A percentile compares a stretch with the other conserved stretches of the same genome.
These are phyloP conservation scores for Troides oblongomaculatus DNA, from an alignment of 2,888 invertebrate genomes.

Conservation along the genomic window DNA sequence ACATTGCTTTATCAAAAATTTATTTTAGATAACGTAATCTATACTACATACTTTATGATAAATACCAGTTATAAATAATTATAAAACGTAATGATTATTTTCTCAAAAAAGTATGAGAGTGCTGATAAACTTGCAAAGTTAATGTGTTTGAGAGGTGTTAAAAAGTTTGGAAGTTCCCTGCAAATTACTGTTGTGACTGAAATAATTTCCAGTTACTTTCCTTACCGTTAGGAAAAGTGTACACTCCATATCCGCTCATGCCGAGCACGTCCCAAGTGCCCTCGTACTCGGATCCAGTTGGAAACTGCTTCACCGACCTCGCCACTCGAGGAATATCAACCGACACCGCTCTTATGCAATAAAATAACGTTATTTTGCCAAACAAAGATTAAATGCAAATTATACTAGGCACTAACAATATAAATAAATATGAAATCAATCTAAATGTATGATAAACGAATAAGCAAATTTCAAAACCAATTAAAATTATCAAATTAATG, in stretches of 20 bases:
- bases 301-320: constrained; percentile 60
- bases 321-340: constrained; percentile 57
- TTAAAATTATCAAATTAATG: too few species aligned
- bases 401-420: background rate
- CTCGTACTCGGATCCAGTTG: constrained; percentile 79
- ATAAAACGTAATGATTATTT: too few species aligned
- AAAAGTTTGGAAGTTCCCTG: background rate
- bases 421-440: too few species aligned
- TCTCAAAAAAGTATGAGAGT: too few species aligned
- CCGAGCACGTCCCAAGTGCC: constrained; percentile 81
- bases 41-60: too few species aligned
- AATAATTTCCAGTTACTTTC: constrained; percentile 12
- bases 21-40: too few species aligned
- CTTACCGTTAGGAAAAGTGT: constrained; percentile 80
- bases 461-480: too few species aligned
- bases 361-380: constrained; percentile 12
- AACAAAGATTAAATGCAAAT: background rate
- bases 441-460: too few species aligned
- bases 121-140: too few species aligned
- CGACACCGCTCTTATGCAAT: constrained; percentile 44
- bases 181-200: background rate
- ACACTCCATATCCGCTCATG: constrained; percentile 82
- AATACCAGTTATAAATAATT: too few species aligned
- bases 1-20: too few species aligned
- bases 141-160: too few species aligned